Conservation (phyloP, 2,797 vertebrate genomes). For the Borostomias antarcticus region DNA sequence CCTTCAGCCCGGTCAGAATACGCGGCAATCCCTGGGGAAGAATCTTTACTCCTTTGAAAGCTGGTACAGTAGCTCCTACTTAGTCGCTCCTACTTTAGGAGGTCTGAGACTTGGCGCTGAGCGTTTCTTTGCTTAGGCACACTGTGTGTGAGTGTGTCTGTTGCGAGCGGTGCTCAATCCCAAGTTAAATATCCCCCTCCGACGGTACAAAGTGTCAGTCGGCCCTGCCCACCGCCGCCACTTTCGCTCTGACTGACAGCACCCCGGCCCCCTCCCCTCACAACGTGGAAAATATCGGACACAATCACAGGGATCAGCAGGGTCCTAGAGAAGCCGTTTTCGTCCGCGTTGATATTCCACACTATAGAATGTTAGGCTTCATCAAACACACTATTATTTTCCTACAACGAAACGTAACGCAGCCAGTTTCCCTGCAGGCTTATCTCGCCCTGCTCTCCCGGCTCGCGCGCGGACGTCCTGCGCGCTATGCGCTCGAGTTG, state of each 20-base stretch:
- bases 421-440: slow-evolving; percentile 4
- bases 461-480: not conserved
- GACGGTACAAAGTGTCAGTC: slow-evolving; percentile 77
- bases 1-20: slow-evolving; percentile 47
- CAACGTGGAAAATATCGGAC: slow-evolving; percentile 76
- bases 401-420: not conserved
- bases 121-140: slow-evolving; percentile 73
- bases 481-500: slow-evolving; percentile 39
- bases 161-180: slow-evolving; percentile 73
- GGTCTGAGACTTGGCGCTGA: slow-evolving; percentile 69
- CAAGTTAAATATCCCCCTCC: slow-evolving; percentile 82
- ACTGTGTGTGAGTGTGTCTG: slow-evolving; percentile 79
- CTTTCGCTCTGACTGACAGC: slow-evolving; percentile 81
- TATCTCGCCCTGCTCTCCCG: slow-evolving; percentile 1
- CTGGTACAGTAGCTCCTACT: slow-evolving; percentile 66
- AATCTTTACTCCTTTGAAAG: slow-evolving; percentile 60
- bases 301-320: slow-evolving; percentile 69
- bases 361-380: slow-evolving; percentile 15
- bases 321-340: slow-evolving; percentile 67
- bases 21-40: slow-evolving; percentile 66
- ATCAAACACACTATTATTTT: slow-evolving; percentile 4
- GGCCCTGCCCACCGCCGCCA: slow-evolving; percentile 76
- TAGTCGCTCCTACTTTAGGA: slow-evolving; percentile 70
- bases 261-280: slow-evolving; percentile 20
- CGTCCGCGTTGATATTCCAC: slow-evolving; percentile 43